Percentiles rank a stretch among this genome's conserved stretches.
Conservation (phyloP, 2,113 vertebrate species). For the Xiphophorus hellerii region DNA sequence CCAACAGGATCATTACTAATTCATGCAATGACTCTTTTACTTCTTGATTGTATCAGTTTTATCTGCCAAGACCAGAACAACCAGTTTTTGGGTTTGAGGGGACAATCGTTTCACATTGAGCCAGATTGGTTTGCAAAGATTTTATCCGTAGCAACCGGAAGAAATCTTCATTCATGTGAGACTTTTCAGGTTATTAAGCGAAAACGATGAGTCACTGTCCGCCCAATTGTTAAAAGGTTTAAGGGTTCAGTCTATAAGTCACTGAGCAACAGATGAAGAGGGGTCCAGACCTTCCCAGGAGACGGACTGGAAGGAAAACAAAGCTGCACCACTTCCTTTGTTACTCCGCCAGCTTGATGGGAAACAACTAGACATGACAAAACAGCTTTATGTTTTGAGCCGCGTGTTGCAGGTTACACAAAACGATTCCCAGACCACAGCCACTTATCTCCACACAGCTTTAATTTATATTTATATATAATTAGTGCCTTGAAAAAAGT, state of each 20-base stretch:
- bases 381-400: constrained; percentile 48
- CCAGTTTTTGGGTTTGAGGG: too few relatives aligned
- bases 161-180: too few relatives aligned
- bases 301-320: constrained; percentile 27
- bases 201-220: background rate
- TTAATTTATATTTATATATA: constrained; percentile 46
- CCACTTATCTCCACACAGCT: constrained; percentile 58
- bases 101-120: too few relatives aligned
- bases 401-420: constrained; percentile 57
- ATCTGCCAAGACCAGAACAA: too few relatives aligned
- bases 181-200: background rate
- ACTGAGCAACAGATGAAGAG: background rate
- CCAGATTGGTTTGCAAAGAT: too few relatives aligned
- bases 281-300: constrained; percentile 27
- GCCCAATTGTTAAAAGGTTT: background rate
- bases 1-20: too few relatives aligned
- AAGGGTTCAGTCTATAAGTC: background rate
- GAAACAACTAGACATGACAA: constrained; percentile 47
- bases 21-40: too few relatives aligned
- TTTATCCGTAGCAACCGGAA: too few relatives aligned
- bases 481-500: constrained; percentile 60
- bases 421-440: constrained; percentile 59
- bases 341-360: constrained; percentile 48
- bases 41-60: too few relatives aligned
- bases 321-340: constrained; percentile 41